These are phyloP conservation scores for Mythimna impura DNA, from an alignment of 2,888 invertebrate species.

Conservation along the genomic window DNA sequence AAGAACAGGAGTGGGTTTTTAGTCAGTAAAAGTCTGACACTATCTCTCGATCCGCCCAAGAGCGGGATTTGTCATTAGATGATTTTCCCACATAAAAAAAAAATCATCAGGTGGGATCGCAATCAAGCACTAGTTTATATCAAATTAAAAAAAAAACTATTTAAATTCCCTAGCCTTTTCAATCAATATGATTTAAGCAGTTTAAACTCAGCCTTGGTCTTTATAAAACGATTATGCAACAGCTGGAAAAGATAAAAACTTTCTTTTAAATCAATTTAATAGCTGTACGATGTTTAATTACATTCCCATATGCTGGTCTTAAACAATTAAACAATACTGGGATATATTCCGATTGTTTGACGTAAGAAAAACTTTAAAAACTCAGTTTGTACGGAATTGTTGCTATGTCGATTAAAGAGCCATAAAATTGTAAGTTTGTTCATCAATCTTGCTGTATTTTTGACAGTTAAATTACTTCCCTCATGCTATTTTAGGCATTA, in stretches of 20 bases:
- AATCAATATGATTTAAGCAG: constrained; percentile 27
- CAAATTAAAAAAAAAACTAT: too few relatives aligned
- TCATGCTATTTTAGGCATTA: too few relatives aligned
- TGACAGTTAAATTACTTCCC: too few relatives aligned
- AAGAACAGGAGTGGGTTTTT: too few relatives aligned
- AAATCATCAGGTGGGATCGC: too few relatives aligned
- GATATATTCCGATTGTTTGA: constrained; percentile 31
- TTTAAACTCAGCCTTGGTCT: background rate
- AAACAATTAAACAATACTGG: constrained; percentile 50
- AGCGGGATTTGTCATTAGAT: too few relatives aligned
- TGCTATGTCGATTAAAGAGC: constrained; percentile 26
- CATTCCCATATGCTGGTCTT: constrained; percentile 46
- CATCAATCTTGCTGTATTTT: background rate
- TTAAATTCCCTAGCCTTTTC: constrained; percentile 22
- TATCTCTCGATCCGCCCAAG: too few relatives aligned
- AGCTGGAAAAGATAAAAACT: constrained; percentile 28
- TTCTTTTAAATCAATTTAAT: constrained; percentile 59
- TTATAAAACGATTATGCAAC: constrained; percentile 11
- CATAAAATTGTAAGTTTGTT: background rate
- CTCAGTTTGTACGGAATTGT: constrained; percentile 18
- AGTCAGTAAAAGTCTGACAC: too few relatives aligned
- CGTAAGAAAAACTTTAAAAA: constrained; percentile 19
- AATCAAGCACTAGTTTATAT: too few relatives aligned
- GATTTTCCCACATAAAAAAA: too few relatives aligned
- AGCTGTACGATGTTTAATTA: constrained; percentile 50